Evolutionary conservation across 2,888 invertebrate genomes (phyloP), one percentile per base, ranked within the genome.

Genomic region (Timema podura): DNA sequence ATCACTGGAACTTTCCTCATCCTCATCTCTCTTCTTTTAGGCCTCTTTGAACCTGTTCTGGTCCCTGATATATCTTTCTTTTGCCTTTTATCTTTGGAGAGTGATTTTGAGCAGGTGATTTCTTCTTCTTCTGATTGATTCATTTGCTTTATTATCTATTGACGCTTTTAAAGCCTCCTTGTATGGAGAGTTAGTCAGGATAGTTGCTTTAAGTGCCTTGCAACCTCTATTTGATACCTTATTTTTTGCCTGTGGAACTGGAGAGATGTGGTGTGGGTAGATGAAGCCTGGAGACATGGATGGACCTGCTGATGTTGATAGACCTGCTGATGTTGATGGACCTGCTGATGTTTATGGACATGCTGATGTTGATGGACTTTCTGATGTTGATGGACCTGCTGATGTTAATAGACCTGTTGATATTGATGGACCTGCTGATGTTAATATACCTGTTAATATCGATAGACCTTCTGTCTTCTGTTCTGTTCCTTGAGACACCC

Each of bases 181-280:
- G n/a, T n/a, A n/a, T n/a, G n/a, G 61, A 61, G 7, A 61, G 8
- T 5, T 44, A 10, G 6, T 61, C 16, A 61, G 61, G 45, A 16
- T 45, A 61, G n/a, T 61, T 61, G 61, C 61, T 61, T 30, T 44
- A 61, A 8, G 61, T 61, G 61, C 30, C 45, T 57, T 61, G 8
- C 61, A 10, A 10, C 61, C 61, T 61, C 61, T 61, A 61, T 16
- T 30, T 16, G 61, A 61, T 11, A 5, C 5, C 57, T 61, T 16
- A 8, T 61, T 61, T 30, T 7, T 11, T 11, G 10, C 5, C 30
- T 44, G 44, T 61, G 61, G 16, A 61, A 61, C 15, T 1, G 61
- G 61, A 61, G 61, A 61, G 30, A 54, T 54, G 13, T 61, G 44
- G 30, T 61, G 44, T 61, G 61, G 61, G 15, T 30, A 44, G 61